These are phyloP conservation scores for Psittacula echo DNA, from an alignment of 2,797 vertebrate genomes.

Conservation along the genomic window DNA sequence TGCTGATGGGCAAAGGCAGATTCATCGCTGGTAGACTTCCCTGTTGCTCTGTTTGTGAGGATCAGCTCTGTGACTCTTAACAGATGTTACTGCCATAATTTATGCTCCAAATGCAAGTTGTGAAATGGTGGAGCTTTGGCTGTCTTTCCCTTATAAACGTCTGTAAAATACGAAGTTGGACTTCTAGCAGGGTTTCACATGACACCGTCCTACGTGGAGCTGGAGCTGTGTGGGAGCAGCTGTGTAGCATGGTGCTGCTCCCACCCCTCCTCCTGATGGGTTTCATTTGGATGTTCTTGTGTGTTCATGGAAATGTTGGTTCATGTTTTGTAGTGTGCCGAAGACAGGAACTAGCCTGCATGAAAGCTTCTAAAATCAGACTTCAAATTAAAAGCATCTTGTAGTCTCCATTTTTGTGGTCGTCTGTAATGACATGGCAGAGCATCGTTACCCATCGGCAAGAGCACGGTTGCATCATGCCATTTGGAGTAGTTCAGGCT, in stretches of 20 bases:
- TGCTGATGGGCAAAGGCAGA: background rate
- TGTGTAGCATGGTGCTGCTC: background rate
- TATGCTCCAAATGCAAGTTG: background rate
- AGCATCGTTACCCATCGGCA: background rate
- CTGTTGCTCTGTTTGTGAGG: background rate
- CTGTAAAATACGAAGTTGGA: background rate
- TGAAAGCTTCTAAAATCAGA: background rate
- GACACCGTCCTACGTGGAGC: accelerated
- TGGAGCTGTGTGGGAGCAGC: background rate
- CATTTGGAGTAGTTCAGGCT: accelerated
- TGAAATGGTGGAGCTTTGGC: background rate
- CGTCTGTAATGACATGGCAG: background rate
- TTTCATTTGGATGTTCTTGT: background rate
- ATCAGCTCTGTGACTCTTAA: background rate
- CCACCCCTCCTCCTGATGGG: background rate
- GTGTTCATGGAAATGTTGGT: background rate
- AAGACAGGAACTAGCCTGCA: background rate
- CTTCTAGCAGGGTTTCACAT: background rate
- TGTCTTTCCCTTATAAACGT: background rate
- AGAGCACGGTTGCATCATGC: background rate
- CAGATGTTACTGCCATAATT: background rate
- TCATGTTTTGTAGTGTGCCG: background rate
- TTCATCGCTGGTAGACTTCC: background rate
- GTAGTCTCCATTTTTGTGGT: background rate
- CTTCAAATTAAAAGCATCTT: constrained; percentile 40